Percentiles rank a stretch among this genome's conserved stretches.
Conservation (phyloP, 2,797 vertebrate genomes). For the Alauda arvensis region DNA sequence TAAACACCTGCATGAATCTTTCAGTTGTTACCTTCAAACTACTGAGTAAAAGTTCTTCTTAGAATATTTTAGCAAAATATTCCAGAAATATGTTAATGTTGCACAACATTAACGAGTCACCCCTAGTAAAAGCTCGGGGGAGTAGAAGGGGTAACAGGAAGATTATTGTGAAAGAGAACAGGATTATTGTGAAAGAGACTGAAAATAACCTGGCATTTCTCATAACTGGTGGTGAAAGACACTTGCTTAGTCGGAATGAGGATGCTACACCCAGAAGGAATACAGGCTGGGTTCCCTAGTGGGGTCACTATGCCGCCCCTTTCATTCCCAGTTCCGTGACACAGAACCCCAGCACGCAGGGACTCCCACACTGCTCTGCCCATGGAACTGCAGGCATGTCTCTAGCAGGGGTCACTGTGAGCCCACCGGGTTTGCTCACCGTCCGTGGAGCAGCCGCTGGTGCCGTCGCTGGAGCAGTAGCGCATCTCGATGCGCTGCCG, state of each 20-base stretch:
- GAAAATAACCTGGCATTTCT: not conserved
- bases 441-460: constrained; percentile 91
- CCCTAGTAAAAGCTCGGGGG: not conserved
- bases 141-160: not conserved
- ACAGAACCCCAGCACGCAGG: not conserved
- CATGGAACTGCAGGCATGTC: not conserved
- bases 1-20: not conserved
- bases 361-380: not conserved
- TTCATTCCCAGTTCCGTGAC: not conserved
- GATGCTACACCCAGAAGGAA: not conserved
- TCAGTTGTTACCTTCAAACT: not conserved
- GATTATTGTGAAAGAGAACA: not conserved
- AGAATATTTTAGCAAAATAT: not conserved
- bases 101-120: not conserved
- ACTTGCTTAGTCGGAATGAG: not conserved
- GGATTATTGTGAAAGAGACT: not conserved
- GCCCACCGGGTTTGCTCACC: constrained; percentile 74
- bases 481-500: constrained; percentile 96
- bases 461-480: constrained; percentile 93
- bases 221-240: not conserved
- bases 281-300: rapidly evolving
- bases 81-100: not conserved
- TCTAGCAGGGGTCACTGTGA: not conserved
- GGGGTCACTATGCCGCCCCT: not conserved
- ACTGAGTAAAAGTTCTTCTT: not conserved